Base-by-base conservation (phyloP, 2,888 invertebrate species). In the Kryphioiulus occultus region DNA sequence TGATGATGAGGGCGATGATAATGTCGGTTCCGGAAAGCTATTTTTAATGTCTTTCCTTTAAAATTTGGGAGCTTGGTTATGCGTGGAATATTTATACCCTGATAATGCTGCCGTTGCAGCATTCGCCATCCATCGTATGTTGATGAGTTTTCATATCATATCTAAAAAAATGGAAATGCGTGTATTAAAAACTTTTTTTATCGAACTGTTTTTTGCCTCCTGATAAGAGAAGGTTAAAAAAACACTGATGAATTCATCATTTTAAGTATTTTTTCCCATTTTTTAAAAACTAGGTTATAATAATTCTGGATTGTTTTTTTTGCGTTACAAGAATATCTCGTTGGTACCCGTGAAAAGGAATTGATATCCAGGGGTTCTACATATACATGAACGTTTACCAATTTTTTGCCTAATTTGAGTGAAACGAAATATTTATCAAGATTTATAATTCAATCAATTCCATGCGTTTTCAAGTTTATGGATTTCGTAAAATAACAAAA, bases 41-140 rank as follows among this genome's bases (percentile, higher is more conserved):
- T 35, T 83, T 83, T 35, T 35, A 83, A 35, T 83, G 32, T 83
- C 35, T 83, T 83, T 83, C 83, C 35, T 83, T 83, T 35, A 83
- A 35, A 35, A 83, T 83, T 30, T 35, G 4, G 83, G 83, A 30
- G 30, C 30, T 83, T 30, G 30, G 35, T 83, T 30, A 35, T 83
- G 83, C 15, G 30, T 30, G n/a, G 35, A 30, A 83, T 83, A 83
- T 35, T 85, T 44, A 85, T 42, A 85, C 85, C 42, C 85, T 39
- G 39, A 85, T 85, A 85, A 85, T 42, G 42, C 85, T 42, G 85
- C 85, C 85, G 39, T 85, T 85, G 22, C 85, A 85, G n/a, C 85
- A 85, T 39, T 85, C 85, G 15, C 85, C 85, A 42, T 83, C 83
- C 39, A 39, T 83, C 39, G 39, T 83, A 83, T 83, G 83, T 39